These are phyloP conservation scores for Camponotus floridanus DNA, from an alignment of 1,140 invertebrate species.

Conservation along the genomic window DNA sequence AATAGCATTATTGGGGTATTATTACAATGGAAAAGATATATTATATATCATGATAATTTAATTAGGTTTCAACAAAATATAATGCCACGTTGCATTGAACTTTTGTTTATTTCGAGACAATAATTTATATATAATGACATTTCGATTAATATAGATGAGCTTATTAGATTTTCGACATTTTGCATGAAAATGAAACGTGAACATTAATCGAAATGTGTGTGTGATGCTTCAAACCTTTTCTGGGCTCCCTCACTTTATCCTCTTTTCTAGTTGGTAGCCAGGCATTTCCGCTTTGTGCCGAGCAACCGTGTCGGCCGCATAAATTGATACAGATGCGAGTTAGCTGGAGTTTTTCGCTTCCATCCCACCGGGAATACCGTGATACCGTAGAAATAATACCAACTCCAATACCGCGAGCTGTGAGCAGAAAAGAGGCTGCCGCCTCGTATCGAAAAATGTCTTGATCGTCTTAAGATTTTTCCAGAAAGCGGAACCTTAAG, in stretches of 20 bases:
- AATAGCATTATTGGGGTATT: constrained; percentile 7
- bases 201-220: constrained; percentile 49
- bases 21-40: constrained; percentile 11
- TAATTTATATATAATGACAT: constrained; percentile 32
- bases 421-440: constrained; percentile 15
- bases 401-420: constrained; percentile 47
- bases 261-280: constrained; percentile 60
- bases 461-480: constrained; percentile 51
- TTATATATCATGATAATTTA: neutral
- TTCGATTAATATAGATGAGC: constrained; percentile 33
- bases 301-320: constrained; percentile 78
- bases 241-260: constrained; percentile 66
- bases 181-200: constrained; percentile 43
- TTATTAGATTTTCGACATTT: constrained; percentile 47
- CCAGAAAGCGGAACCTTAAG: constrained; percentile 50
- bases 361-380: constrained; percentile 73
- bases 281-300: constrained; percentile 77
- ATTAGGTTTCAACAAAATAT: constrained; percentile 6
- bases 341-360: constrained; percentile 83
- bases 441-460: constrained; percentile 61
- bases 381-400: constrained; percentile 57
- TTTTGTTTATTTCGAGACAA: constrained; percentile 25
- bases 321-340: constrained; percentile 86
- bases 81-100: constrained; percentile 13
- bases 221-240: constrained; percentile 52